These are phyloP conservation scores for Pseudocheirus occidentalis DNA, from an alignment of 2,797 vertebrate genomes.

Conservation along the genomic window DNA sequence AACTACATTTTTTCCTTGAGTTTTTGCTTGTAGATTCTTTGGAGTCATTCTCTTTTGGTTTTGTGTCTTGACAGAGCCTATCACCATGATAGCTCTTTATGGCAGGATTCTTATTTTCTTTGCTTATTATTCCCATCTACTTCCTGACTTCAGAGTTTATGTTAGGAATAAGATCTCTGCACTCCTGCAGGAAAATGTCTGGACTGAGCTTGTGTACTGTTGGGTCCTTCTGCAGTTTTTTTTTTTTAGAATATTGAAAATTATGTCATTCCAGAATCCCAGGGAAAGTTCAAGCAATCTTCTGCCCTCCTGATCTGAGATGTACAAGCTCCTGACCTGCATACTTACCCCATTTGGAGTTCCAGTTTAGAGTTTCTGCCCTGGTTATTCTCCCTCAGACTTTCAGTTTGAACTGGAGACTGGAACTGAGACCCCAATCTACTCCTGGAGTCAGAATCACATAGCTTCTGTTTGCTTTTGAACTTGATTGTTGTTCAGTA, in stretches of 20 bases:
- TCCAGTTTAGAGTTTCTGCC: too few relatives aligned
- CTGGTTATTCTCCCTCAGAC: too few relatives aligned
- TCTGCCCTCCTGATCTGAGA: neutral
- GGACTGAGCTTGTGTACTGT: neutral
- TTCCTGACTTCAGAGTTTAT: neutral
- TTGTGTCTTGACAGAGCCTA: neutral
- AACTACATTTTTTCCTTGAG: neutral
- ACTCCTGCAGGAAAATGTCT: neutral
- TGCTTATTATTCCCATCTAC: neutral
- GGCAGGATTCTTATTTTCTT: neutral
- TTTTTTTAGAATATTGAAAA: neutral
- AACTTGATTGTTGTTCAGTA: too few relatives aligned
- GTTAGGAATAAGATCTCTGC: neutral
- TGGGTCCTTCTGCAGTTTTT: neutral
- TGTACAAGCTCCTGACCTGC: neutral
- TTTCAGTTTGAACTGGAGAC: too few relatives aligned
- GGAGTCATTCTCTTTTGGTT: neutral
- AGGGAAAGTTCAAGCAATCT: constrained; percentile 42
- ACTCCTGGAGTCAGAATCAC: too few relatives aligned
- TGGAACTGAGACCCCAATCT: too few relatives aligned
- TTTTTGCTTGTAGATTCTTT: neutral
- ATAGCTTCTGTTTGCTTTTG: too few relatives aligned
- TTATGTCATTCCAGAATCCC: neutral
- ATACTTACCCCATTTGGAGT: neutral
- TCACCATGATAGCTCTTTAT: neutral